These are phyloP conservation scores for Heliconius sara DNA, from an alignment of 2,888 invertebrate genomes.

Conservation along the genomic window DNA sequence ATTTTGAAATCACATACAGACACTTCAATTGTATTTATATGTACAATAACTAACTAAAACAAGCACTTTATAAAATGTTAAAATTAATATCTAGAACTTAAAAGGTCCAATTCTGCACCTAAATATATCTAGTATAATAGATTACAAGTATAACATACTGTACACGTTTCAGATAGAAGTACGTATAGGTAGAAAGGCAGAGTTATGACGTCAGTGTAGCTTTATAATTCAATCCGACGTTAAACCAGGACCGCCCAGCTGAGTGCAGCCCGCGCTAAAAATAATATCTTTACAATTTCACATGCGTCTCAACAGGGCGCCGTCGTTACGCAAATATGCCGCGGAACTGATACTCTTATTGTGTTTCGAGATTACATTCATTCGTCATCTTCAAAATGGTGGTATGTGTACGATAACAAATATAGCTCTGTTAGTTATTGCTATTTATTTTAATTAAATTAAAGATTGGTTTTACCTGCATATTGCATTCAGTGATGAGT, in stretches of 20 bases:
- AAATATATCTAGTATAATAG: background rate
- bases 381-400: background rate
- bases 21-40: too few species aligned
- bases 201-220: conserved; percentile 76
- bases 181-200: conserved; percentile 55
- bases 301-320: conserved; percentile 59
- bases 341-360: conserved; percentile 31
- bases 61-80: background rate
- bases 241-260: conserved; percentile 73
- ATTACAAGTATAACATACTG: conserved; percentile 12
- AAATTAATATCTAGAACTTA: conserved; percentile 5
- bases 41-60: background rate
- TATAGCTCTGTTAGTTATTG: background rate
- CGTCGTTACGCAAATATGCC: conserved; percentile 50
- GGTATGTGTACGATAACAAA: background rate
- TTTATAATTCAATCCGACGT: conserved; percentile 78
- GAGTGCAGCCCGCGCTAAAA: conserved; percentile 78
- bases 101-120: too few species aligned
- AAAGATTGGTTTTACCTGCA: too few species aligned
- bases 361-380: conserved; percentile 12
- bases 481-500: too few species aligned
- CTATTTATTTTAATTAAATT: too few species aligned
- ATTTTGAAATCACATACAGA: too few species aligned
- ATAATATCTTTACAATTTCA: conserved; percentile 71
- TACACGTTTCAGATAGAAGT: conserved; percentile 42